Base-by-base conservation (phyloP, 2,113 vertebrate genomes). In the Anthoscopus minutus region DNA sequence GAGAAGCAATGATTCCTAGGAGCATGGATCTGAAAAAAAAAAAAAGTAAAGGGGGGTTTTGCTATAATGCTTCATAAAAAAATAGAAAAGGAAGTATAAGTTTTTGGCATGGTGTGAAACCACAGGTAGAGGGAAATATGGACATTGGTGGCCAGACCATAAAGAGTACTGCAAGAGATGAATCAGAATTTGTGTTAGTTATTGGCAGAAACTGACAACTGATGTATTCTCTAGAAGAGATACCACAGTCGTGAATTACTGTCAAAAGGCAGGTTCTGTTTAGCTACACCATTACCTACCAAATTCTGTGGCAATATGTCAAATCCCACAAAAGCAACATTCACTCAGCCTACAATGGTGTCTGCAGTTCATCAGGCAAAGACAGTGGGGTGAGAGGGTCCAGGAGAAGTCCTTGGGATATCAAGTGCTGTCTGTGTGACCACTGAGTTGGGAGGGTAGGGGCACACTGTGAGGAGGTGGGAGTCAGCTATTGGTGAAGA, bases 361-460 rank as follows among this genome's bases (percentile, higher is more conserved):
- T n/a, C 71, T 86, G 31, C 17, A 11, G 42, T n/a, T 78, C 45
- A 47, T 57, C 89, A 50, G 31, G 21, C 35, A 54, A 66, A 56
- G 57, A 23, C 37, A 51, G 24, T 9, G 33, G 33, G 37, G 37
- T 65, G 33, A 73, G 61, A 44, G 24, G 53, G 28, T 70, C 89
- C 48, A 33, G 81, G 10, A 81, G 35, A 66, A 47, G 24, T 47
- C 28, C 27, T 77, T 76, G 24, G 44, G 25, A 30, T 7, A 40
- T 30, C 21, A 42, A 28, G 48, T 31, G 23, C 57, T 74, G 60
- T 51, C 78, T 71, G 30, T 51, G 35, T 89, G 84, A 86, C 71
- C 50, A 27, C 76, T 62, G 62, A 48, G n/a, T n/a, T 0, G 0
- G 6, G 18, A 18, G 8, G 15, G 13, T 33, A 33, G 31, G 50